Percentiles rank a stretch among this genome's conserved stretches.
Conservation (phyloP, 2,113 vertebrate species). For the Struthio camelus region DNA sequence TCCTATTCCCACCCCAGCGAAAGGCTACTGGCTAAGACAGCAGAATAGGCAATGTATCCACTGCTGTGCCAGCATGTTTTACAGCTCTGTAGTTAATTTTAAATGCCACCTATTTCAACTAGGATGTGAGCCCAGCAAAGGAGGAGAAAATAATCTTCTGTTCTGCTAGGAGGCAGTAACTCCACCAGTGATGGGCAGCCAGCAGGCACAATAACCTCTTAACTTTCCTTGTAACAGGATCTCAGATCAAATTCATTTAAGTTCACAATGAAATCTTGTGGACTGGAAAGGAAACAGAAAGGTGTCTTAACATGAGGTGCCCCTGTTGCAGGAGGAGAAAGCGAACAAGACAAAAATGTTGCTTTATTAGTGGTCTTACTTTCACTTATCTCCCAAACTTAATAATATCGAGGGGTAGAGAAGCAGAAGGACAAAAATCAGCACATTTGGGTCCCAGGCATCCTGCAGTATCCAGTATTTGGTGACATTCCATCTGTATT, state of each 20-base stretch:
- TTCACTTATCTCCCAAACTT: background rate
- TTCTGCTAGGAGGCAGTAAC: background rate
- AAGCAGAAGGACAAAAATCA: background rate
- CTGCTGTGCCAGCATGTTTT: background rate
- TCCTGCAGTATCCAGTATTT: background rate
- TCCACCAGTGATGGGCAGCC: background rate
- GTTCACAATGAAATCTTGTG: background rate
- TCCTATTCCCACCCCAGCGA: background rate
- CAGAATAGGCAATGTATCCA: background rate
- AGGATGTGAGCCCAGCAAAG: background rate
- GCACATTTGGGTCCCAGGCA: background rate
- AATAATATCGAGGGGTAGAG: background rate
- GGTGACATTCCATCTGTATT: background rate
- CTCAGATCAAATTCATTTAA: background rate
- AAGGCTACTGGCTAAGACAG: background rate
- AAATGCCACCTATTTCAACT: background rate
- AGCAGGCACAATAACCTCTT: background rate
- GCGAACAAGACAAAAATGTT: background rate
- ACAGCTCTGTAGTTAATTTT: background rate
- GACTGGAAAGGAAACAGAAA: background rate
- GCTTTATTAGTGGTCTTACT: background rate
- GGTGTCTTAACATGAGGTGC: background rate
- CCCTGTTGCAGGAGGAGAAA: background rate
- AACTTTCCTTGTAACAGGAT: background rate
- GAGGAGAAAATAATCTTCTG: background rate